These are phyloP conservation scores for Odontamblyopus rebecca DNA, from an alignment of 2,797 vertebrate genomes.

Conservation along the genomic window DNA sequence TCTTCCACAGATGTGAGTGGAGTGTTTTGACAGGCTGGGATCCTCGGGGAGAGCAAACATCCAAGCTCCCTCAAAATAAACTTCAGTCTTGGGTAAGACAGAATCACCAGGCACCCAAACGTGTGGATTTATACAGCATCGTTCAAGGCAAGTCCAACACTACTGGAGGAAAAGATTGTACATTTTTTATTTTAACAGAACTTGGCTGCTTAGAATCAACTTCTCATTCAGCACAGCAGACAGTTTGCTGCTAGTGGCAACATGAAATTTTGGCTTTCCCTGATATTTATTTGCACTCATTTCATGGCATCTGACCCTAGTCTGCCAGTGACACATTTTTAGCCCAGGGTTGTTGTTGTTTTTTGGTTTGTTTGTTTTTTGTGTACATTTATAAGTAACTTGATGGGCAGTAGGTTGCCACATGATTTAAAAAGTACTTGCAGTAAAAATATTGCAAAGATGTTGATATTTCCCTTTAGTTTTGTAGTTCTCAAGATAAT, in stretches of 20 bases:
- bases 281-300: neutral
- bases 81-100: conserved; percentile 41
- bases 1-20: conserved; percentile 13
- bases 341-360: neutral
- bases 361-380: neutral
- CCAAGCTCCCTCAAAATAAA: conserved; percentile 47
- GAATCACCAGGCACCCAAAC: conserved; percentile 13
- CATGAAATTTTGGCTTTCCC: neutral
- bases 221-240: neutral
- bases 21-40: conserved; percentile 47
- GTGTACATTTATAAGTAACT: neutral
- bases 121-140: neutral
- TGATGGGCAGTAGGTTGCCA: neutral
- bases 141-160: neutral
- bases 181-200: neutral
- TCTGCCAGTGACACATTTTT: neutral
- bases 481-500: no score
- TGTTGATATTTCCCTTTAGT: no score
- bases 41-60: conserved; percentile 38
- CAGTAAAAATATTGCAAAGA: neutral
- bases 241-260: neutral
- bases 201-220: neutral
- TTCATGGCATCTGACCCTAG: no score
- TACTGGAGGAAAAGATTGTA: neutral
- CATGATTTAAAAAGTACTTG: neutral